These are phyloP conservation scores for Thunnus maccoyii DNA, from an alignment of 2,113 vertebrate species.

Conservation along the genomic window DNA sequence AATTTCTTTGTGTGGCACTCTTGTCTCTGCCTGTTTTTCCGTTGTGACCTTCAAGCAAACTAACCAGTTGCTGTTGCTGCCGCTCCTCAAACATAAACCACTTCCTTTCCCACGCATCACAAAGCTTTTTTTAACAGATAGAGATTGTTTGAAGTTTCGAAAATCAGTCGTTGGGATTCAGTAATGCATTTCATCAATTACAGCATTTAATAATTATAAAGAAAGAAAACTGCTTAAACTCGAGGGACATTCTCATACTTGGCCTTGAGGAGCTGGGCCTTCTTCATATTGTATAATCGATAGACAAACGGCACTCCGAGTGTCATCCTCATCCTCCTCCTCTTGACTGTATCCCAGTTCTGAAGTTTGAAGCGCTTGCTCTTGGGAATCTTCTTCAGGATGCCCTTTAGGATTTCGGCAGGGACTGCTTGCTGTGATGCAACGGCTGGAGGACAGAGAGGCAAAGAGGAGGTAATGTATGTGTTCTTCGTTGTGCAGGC, in stretches of 20 bases:
- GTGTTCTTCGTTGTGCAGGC: background rate
- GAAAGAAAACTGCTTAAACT: background rate
- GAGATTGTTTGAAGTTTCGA: no score
- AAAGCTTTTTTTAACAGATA: no score
- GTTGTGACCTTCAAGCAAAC: no score
- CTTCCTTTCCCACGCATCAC: no score
- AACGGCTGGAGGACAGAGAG: constrained; percentile 34
- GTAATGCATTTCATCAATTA: no score
- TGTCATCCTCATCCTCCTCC: constrained; percentile 66
- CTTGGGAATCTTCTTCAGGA: constrained; percentile 78
- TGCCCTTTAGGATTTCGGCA: constrained; percentile 62
- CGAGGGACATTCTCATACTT: constrained; percentile 72
- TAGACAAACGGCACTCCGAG: constrained; percentile 84
- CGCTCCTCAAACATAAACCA: no score
- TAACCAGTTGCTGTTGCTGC: no score
- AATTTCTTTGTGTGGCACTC: no score
- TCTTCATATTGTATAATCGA: constrained; percentile 77
- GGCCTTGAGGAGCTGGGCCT: constrained; percentile 70
- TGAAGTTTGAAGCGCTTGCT: background rate
- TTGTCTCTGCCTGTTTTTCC: no score
- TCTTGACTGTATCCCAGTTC: constrained; percentile 54
- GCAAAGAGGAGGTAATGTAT: background rate
- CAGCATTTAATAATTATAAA: no score
- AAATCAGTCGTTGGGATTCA: no score
- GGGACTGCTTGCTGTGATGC: constrained; percentile 14